Conservation (phyloP, 2,888 invertebrate species). For the Phortica okadai region DNA sequence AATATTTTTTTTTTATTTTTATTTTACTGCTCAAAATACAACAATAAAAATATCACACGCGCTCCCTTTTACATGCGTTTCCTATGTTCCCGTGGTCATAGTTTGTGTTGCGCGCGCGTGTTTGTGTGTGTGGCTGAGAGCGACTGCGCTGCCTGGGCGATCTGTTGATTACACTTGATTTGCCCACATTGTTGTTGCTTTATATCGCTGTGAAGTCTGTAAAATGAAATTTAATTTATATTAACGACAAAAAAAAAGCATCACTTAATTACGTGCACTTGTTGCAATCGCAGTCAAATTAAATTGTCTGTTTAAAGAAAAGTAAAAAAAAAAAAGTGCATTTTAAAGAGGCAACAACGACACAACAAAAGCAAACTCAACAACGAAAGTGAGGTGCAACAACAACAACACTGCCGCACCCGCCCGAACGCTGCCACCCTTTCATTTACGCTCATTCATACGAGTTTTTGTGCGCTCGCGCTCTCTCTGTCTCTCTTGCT, state of each 20-base stretch:
- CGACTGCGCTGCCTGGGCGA: conserved; percentile 9
- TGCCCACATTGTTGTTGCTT: conserved; percentile 18
- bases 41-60: no score
- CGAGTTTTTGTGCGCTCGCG: no score
- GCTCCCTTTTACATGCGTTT: no score
- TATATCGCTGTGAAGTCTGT: background rate
- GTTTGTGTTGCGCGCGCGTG: no score
- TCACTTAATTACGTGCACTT: conserved; percentile 7
- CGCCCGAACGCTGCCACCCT: background rate
- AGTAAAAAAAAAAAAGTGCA: background rate
- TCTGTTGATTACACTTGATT: conserved; percentile 30
- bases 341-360: background rate
- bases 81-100: background rate
- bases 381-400: conserved; percentile 11
- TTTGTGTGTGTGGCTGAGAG: background rate
- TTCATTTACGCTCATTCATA: background rate
- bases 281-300: background rate
- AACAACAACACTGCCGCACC: background rate
- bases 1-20: no score
- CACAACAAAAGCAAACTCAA: background rate
- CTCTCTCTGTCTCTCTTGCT: conserved; percentile 20
- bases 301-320: background rate
- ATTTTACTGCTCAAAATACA: no score
- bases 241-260: background rate
- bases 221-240: conserved; percentile 8